Evolutionary conservation across 2,888 invertebrate species (phyloP).

Genomic region (Harpalus rufipes): DNA sequence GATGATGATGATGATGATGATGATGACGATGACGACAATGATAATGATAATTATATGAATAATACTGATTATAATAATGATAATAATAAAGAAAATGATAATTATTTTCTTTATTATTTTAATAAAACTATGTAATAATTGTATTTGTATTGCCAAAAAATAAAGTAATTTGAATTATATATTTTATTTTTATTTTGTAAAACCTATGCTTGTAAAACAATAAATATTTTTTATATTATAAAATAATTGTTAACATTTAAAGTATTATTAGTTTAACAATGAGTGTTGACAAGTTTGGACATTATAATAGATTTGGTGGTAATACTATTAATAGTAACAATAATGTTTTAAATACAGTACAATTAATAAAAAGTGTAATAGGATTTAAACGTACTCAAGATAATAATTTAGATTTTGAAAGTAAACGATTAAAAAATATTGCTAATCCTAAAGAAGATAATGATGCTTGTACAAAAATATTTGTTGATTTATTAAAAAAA

Average conservation of each 20-base stretch:
- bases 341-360: constrained; percentile 2
- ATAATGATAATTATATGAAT: no score
- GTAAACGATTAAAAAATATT: constrained; percentile 15
- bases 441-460: not conserved
- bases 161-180: no score
- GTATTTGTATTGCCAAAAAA: no score
- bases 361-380: not conserved
- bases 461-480: constrained; percentile 9
- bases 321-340: not conserved
- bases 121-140: no score
- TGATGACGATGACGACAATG: no score
- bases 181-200: no score
- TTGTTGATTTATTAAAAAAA: constrained; percentile 1
- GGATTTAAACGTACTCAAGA: constrained; percentile 11
- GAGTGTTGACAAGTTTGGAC: constrained; percentile 12
- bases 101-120: no score
- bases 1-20: no score
- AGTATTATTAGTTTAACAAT: not conserved
- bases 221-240: not conserved
- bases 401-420: constrained; percentile 14
- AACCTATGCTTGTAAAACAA: no score
- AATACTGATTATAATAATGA: no score
- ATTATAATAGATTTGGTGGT: not conserved
- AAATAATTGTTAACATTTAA: not conserved
- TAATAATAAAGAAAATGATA: no score